Evolutionary conservation across 2,888 invertebrate species (phyloP), one percentile per base, ranked within the genome.

Genomic region (Lepas anatifera): DNA sequence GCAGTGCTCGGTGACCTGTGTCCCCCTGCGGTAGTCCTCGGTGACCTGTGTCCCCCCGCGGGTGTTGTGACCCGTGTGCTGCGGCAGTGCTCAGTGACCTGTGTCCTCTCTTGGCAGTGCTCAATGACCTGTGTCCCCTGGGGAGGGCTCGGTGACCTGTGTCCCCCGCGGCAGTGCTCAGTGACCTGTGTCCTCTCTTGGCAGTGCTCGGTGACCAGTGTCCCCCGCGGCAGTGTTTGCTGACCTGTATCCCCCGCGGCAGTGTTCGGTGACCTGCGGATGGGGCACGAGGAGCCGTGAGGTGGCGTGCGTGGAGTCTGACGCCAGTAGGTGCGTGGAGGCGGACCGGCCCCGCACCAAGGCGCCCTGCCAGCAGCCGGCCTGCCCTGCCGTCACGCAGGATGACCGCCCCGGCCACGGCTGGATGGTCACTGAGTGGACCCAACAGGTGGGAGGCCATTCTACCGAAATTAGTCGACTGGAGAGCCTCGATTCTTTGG

Each of bases 191-290:
- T 39, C 39, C 39, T 13, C 8, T 39, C 8, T 39, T 7, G 13
- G 8, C 39, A 39, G 8, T 39, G 39, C 39, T 39, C 39, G 7
- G 39, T 39, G 39, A 10, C 39, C 39, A 7, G 39, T 39, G 39
- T 39, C 7, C 8, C 39, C 39, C 7, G 8, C 13, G 39, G 13
- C 39, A 13, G 39, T 39, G 8, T 13, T 39, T 7, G 7, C 8
- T 39, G 39, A 39, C 39, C 25, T 52, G 52, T 52, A 18, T 52
- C 35, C 27, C n/a, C n/a, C n/a, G n/a, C n/a, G 66, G 16, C 78
- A 93, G 88, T 96, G 96, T 80, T 94, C 95, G 13, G 87, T 88
- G 1, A 84, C 86, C 75, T 97, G 97, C 79, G 95, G 95, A 0
- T 83, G 86, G 72, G 97, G 97, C 1, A 82, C 89, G 22, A 88